A percentile compares a stretch with the other conserved stretches of the same genome.
Evolutionary conservation across 2,888 invertebrate species (phyloP).

Genomic region (Drosophila ezoana): DNA sequence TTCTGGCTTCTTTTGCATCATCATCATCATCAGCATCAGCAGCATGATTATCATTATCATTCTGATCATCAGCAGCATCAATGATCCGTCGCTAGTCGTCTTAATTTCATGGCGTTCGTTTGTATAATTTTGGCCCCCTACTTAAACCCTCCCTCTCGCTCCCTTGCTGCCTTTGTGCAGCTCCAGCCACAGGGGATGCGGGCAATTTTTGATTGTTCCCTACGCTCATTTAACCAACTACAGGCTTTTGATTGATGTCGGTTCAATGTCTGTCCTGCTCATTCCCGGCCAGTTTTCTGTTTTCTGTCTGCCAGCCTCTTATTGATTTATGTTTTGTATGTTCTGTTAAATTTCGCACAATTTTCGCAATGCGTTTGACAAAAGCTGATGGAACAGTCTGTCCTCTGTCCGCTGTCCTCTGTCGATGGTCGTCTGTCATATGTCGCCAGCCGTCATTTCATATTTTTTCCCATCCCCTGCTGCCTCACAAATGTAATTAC

Average conservation of each 20-base stretch:
- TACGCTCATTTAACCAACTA: slow-evolving; percentile 54
- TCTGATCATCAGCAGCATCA: slow-evolving; percentile 40
- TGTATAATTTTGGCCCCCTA: slow-evolving; percentile 44
- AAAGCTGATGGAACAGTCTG: slow-evolving; percentile 61
- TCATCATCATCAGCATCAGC: slow-evolving; percentile 15
- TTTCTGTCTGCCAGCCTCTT: slow-evolving; percentile 27
- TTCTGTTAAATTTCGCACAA: slow-evolving; percentile 65
- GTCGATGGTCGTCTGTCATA: slow-evolving; percentile 12
- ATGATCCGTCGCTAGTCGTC: slow-evolving; percentile 70
- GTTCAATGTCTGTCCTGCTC: slow-evolving; percentile 46
- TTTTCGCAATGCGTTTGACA: slow-evolving; percentile 71
- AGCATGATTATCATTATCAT: slow-evolving; percentile 16
- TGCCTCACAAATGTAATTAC: slow-evolving; percentile 71
- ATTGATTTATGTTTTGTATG: slow-evolving; percentile 73
- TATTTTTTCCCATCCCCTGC: slow-evolving; percentile 13
- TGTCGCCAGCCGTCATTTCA: slow-evolving; percentile 23
- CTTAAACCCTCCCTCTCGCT: slow-evolving; percentile 5
- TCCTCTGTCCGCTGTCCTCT: slow-evolving; percentile 5
- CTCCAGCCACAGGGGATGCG: slow-evolving; percentile 45
- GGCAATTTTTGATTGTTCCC: slow-evolving; percentile 51
- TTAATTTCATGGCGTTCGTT: slow-evolving; percentile 73
- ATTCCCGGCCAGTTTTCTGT: neutral
- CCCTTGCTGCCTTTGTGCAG: slow-evolving; percentile 1
- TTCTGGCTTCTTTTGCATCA: slow-evolving; percentile 56
- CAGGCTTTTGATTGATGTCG: slow-evolving; percentile 71